Evolutionary conservation across 2,797 vertebrate species (phyloP), one percentile per base, ranked within the genome.

Genomic region (Halcyon chelicuti): DNA sequence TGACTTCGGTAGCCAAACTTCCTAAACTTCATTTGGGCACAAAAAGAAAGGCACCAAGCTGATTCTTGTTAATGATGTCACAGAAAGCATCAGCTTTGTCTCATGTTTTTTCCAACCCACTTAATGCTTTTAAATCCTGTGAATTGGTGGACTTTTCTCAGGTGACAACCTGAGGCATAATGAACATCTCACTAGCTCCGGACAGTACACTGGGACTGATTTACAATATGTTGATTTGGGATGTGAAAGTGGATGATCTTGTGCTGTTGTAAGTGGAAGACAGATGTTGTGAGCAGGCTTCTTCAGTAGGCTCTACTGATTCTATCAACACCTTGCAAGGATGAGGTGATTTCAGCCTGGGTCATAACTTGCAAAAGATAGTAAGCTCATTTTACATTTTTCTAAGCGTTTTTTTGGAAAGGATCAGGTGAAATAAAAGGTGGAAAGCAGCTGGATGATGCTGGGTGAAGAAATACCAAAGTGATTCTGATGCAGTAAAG

Each of bases 41-140:
- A 5, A 39, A 78, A 74, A 44, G 25, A 44, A 51, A 68, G 11
- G 4, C 23, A 68, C 7, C 1, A 18, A 57, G 10, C 4, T 49
- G 47, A 35, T 31, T 70, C 12, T 65, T 79, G 20, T 31, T 35
- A 46, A 20, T 12, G 33, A 57, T 3, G 14, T 57, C 25, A 35
- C 11, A 31, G 40, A 29, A 89, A 67, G 10, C 1, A 44, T 12
- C 4, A 46, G 12, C 10, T 33, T 42, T 44, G 29, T 55, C 22
- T 63, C 57, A 28, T 1, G 0, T 3, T 81, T 75, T 55, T 37
- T 33, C 9, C 12, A 46, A 6, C 3, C 2, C 4, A 15, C 9
- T 49, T 86, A 44, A 33, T 17, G 1, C 51, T 40, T 49, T 51
- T 37, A 66, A 86, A 67, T 72, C 7, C 17, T 61, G 6, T 84